These are phyloP conservation scores for Aradophagus sp. DNA, from an alignment of 1,140 invertebrate genomes.

Conservation along the genomic window DNA sequence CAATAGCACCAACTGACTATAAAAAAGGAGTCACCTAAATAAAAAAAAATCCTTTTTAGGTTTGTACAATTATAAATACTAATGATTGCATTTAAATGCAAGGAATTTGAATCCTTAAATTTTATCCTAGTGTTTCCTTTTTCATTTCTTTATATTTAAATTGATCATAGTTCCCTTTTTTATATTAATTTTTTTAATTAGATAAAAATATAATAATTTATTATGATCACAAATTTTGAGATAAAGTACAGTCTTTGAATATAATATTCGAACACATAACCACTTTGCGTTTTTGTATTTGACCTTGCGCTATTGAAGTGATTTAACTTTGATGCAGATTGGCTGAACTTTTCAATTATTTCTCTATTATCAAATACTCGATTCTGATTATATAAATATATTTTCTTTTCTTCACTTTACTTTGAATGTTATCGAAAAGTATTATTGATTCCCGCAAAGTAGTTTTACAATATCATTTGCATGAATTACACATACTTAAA, in stretches of 20 bases:
- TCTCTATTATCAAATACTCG: too few species aligned
- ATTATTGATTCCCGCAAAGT: conserved; percentile 19
- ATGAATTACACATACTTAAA: conserved; percentile 4
- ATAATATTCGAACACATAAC: conserved; percentile 25
- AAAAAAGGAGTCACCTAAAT: conserved; percentile 18
- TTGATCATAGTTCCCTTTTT: background rate
- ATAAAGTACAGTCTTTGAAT: conserved; percentile 41
- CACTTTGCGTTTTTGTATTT: conserved; percentile 12
- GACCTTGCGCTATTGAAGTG: too few species aligned
- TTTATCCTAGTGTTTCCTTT: too few species aligned
- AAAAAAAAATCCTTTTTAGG: conserved; percentile 21
- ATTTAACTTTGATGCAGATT: too few species aligned
- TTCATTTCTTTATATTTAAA: too few species aligned
- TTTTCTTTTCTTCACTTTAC: too few species aligned
- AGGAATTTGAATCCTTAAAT: conserved; percentile 7
- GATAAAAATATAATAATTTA: conserved; percentile 35
- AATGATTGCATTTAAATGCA: conserved; percentile 18
- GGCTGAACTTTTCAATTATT: too few species aligned
- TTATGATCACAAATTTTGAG: conserved; percentile 12
- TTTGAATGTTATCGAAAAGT: too few species aligned
- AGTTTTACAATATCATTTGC: conserved; percentile 19
- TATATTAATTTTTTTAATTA: conserved; percentile 3
- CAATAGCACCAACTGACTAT: conserved; percentile 7
- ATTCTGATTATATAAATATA: too few species aligned
- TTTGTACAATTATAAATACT: conserved; percentile 27